phyloP scores from a whole-genome alignment of 2,797 vertebrate genomes.

The Catamblyrhynchus diadema region DNA sequence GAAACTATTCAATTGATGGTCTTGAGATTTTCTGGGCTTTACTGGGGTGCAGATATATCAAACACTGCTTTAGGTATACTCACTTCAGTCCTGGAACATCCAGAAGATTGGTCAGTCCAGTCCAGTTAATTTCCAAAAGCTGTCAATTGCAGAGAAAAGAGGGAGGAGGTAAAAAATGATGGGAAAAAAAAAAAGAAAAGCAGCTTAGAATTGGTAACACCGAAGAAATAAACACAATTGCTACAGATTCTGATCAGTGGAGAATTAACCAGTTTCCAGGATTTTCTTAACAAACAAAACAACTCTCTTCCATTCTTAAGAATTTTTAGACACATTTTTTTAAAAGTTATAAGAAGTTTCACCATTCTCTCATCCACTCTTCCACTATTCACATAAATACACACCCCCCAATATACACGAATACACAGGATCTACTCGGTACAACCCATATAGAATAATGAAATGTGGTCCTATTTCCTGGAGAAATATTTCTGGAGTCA shows the following conservation, averaged over 20 bases:
- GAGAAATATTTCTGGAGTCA: not conserved
- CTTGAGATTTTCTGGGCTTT: not conserved
- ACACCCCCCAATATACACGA: not conserved
- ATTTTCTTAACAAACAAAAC: not conserved
- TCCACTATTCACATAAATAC: not conserved
- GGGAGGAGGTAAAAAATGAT: too few species aligned
- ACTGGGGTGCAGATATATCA: not conserved
- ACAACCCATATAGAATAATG: not conserved
- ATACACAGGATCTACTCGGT: not conserved
- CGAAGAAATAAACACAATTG: not conserved
- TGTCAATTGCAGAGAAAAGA: slow-evolving; percentile 63
- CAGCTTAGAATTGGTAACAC: not conserved
- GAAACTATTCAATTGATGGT: not conserved
- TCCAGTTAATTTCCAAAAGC: slow-evolving; percentile 96
- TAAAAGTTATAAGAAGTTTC: not conserved
- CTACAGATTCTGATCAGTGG: not conserved
- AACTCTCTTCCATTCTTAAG: not conserved
- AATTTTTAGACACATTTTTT: not conserved
- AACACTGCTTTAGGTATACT: slow-evolving; percentile 61
- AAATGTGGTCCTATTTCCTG: not conserved
- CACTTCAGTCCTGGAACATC: slow-evolving; percentile 96
- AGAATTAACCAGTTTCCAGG: not conserved
- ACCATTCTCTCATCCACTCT: not conserved
- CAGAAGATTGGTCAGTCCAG: slow-evolving; percentile 95
- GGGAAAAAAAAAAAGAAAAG: not conserved